Evolutionary conservation across 2,797 vertebrate species (phyloP), one percentile per base, ranked within the genome.

Genomic region (Carduelis carduelis): DNA sequence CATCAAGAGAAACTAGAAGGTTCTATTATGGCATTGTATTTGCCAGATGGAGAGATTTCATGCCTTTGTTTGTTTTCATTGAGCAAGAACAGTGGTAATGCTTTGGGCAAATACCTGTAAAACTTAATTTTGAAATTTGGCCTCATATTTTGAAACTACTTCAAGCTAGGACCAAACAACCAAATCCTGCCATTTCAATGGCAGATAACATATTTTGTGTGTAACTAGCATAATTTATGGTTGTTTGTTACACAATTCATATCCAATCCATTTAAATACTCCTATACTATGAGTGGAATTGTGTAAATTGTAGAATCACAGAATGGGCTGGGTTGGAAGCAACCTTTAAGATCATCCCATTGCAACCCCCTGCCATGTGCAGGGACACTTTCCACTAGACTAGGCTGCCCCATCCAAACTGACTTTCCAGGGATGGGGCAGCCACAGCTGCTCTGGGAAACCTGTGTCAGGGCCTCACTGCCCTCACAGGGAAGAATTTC

Each of bases 331-430:
- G 3, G 10, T 20, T 56, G 15, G 8, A 79, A 64, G 28, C 9
- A 14, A 27, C 18, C 6, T 56, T 41, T 15, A 41, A 27, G 57
- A 43, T 16, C 17, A 49, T 6, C 11, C 4, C 1, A 12, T 64
- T 87, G 8, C 43, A 63, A 15, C 4, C 5, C 6, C 5, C 24
- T 63, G 22, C 11, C 22, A 22, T 7, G 2, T 2, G 1, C 11
- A 69, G 30, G 11, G 21, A 47, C 34, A 56, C 16, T 17, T 56
- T 49, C 35, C 35, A 9, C 20, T 3, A 11, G 0, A 4, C 26
- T 23, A 35, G 35, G 30, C 11, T 44, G 55, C 11, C 20, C 39
- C 34, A 69, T 61, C 47, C 64, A 77, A 21, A 37, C n/a, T 52
- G 70, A 9, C 17, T 30, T 85, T 21, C 21, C 47, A 60, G 39